Evolutionary conservation across 2,113 vertebrate genomes (phyloP).

Genomic region (Electrona antarctica): DNA sequence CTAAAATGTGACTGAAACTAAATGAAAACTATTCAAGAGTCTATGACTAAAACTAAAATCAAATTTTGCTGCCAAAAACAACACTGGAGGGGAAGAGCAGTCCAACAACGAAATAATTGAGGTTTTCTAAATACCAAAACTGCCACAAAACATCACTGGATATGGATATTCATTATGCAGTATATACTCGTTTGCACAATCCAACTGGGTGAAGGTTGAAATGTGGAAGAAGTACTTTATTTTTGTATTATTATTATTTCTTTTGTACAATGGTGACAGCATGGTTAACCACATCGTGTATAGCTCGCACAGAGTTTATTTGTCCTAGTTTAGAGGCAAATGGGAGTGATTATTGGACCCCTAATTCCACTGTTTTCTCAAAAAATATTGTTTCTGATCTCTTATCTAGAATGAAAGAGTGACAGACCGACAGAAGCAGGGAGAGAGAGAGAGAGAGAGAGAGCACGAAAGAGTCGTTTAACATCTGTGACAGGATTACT

Average conservation of each 20-base stretch:
- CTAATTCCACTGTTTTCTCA: constrained; percentile 46
- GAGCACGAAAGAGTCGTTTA: neutral
- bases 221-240: neutral
- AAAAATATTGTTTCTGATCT: constrained; percentile 50
- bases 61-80: no score
- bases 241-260: no score
- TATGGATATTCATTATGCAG: neutral
- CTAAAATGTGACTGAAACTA: no score
- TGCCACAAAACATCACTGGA: neutral
- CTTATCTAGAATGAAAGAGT: constrained; percentile 13
- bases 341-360: constrained; percentile 28
- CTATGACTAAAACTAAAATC: no score
- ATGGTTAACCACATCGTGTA: neutral
- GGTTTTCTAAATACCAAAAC: constrained; percentile 19
- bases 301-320: constrained; percentile 41
- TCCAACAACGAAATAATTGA: neutral
- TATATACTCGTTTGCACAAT: neutral
- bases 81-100: neutral
- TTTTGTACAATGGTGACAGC: neutral
- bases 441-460: neutral
- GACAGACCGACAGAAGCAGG: neutral
- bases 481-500: no score
- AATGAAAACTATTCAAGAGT: no score
- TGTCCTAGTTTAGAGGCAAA: constrained; percentile 38
- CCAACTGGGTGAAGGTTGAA: constrained; percentile 10